phyloP scores from a whole-genome alignment of 2,888 invertebrate species.

The Callimorpha dominula region DNA sequence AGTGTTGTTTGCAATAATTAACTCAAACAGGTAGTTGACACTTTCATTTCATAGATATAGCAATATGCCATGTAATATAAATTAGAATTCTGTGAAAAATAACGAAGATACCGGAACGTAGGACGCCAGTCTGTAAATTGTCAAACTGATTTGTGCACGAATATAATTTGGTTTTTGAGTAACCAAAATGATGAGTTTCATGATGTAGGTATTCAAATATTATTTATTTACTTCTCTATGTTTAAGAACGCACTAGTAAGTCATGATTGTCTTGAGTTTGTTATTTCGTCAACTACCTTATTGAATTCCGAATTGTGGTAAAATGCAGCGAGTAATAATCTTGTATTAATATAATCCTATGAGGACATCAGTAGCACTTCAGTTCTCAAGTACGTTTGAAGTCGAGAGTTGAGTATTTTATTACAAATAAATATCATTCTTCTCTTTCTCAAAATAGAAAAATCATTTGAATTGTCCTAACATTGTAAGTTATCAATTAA shows the following conservation, averaged over 20 bases:
- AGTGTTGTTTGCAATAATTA: neutral
- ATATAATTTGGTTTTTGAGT: neutral
- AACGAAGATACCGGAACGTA: neutral
- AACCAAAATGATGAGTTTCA: neutral
- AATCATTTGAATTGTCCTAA: neutral
- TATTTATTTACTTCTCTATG: too few species aligned
- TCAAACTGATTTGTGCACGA: neutral
- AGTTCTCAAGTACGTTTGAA: neutral
- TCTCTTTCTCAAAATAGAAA: neutral
- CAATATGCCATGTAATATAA: neutral
- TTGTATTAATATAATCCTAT: slow-evolving; percentile 11
- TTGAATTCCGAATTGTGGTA: neutral
- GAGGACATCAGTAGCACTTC: slow-evolving; percentile 4
- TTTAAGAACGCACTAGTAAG: neutral
- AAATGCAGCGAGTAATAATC: slow-evolving; percentile 1
- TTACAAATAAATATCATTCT: slow-evolving; percentile 23
- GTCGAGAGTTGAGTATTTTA: slow-evolving; percentile 34
- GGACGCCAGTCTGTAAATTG: neutral
- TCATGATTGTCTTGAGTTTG: neutral
- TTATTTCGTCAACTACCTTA: slow-evolving; percentile 3
- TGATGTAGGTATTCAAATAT: neutral
- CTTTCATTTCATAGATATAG: neutral
- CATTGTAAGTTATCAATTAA: slow-evolving; percentile 12
- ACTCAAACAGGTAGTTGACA: neutral
- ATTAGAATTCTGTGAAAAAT: neutral